Evolutionary conservation across 2,797 vertebrate species (phyloP), one percentile per base, ranked within the genome.

Genomic region (Momotus momota): DNA sequence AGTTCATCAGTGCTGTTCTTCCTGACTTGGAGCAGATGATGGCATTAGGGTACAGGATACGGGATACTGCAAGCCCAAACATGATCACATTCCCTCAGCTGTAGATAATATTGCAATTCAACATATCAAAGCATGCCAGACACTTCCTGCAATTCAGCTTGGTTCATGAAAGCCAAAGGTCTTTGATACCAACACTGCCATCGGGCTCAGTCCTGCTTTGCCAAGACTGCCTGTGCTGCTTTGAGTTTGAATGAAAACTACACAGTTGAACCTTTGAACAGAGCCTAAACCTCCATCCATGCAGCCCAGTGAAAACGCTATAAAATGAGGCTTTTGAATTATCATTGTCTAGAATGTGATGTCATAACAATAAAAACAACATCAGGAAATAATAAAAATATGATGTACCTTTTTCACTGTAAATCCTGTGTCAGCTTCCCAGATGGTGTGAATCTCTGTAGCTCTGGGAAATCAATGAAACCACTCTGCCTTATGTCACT

Each of bases 331-430:
- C 12, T 71, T 86, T 94, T 62, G 69, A 94, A 89, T 90, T 73
- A 85, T 49, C 18, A 3, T 64, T 90, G 77, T 81, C 40, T 70
- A 58, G 52, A 87, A 67, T 2, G 31, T 88, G 72, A 88, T 70
- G 51, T 88, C 73, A 49, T 81, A 79, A 88, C 48, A 79, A 88
- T 83, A 83, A 90, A 90, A 94, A 74, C 78, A 85, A 48, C 58
- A 81, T 70, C 60, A 88, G 60, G 81, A 95, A 91, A 91, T 45
- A 79, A 70, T 66, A 73, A 83, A 83, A 93, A 48, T 60, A 57
- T 4, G 7, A 88, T 92, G 70, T 60, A 86, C 64, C 45, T 93
- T 94, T 88, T 88, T 86, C 51, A 49, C 51, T 77, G 60, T 73
- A 86, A 90, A 86, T 80, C 73, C 49, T 79, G 31, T 88, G 74